Evolutionary conservation across 2,797 vertebrate genomes (phyloP).

Genomic region (Distichodus sexfasciatus): DNA sequence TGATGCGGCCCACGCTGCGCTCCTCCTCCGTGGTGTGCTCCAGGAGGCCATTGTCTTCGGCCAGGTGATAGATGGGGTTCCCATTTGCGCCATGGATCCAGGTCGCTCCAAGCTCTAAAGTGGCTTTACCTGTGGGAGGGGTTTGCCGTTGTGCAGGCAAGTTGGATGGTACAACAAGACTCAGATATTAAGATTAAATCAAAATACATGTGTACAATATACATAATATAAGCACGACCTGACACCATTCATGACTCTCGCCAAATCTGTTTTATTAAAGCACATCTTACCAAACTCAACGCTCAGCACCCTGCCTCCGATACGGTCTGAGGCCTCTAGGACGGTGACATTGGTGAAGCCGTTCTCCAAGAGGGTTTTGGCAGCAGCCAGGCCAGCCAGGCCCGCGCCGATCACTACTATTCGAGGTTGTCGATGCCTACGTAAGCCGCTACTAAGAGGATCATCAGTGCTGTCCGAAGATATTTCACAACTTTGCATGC

Average conservation of each 20-base stretch:
- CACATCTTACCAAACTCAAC: slow-evolving; percentile 85
- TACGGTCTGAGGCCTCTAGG: slow-evolving; percentile 91
- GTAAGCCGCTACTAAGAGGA: slow-evolving; percentile 93
- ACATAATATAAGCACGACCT: too few relatives aligned
- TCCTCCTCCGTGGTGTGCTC: slow-evolving; percentile 93
- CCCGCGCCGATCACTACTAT: slow-evolving; percentile 97
- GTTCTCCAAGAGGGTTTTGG: slow-evolving; percentile 87
- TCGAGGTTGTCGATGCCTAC: slow-evolving; percentile 92
- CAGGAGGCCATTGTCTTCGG: slow-evolving; percentile 93
- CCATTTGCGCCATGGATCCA: slow-evolving; percentile 98
- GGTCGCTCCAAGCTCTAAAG: slow-evolving; percentile 98
- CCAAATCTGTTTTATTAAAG: too few relatives aligned
- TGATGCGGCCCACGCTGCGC: slow-evolving; percentile 93
- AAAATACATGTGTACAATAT: too few relatives aligned
- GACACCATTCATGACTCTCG: too few relatives aligned
- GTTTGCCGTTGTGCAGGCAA: too few relatives aligned
- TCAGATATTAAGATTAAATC: too few relatives aligned
- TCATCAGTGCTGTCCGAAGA: slow-evolving; percentile 99
- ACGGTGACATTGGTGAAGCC: slow-evolving; percentile 96
- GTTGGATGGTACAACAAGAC: too few relatives aligned
- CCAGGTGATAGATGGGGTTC: slow-evolving; percentile 98
- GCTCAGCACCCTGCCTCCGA: slow-evolving; percentile 95
- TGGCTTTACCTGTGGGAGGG: slow-evolving; percentile 80
- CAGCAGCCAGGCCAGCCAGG: slow-evolving; percentile 91
- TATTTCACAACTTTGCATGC: slow-evolving; percentile 99